Base-by-base conservation (phyloP, 2,888 invertebrate genomes). In the Schizotus pectinicornis region DNA sequence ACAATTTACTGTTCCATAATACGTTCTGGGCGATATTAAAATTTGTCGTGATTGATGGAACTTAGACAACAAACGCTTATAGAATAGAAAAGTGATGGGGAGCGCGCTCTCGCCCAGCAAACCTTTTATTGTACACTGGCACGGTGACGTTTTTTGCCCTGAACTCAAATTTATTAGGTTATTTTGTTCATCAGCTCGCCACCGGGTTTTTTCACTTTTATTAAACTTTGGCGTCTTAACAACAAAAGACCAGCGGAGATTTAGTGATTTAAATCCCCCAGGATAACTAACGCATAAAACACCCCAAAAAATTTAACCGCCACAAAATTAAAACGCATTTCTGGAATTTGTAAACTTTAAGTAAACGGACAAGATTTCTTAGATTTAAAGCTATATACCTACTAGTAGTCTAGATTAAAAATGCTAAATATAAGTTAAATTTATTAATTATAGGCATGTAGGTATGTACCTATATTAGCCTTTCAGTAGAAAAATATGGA, bases 41-140 rank as follows among this genome's bases (percentile, higher is more conserved):
- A 79, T 79, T 79, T 77, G 74, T 77, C 73, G 70, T 79, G 79
- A 79, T 79, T 79, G 79, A 79, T 79, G 79, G 75, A 78, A 77
- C 75, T 75, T 74, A 76, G 76, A 76, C 75, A 77, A 75, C 74
- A 76, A 73, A 69, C 69, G 70, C 65, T 67, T 65, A 56, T 53
- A 66, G 67, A 67, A 70, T 65, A 72, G 73, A 73, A 76, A 74
- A 73, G 69, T 68, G 22, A 22, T 22, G 72, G 74, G 71, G 73
- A 70, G 63, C 67, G 67, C 59, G 49, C 52, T 55, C 47, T 55
- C 55, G 59, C 45, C 56, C 57, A 50, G 57, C 43, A 58, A 67
- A 67, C 68, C 65, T 69, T 70, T 70, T 69, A 68, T 69, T 68
- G 64, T 68, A 56, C 60, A 60, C 59, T 50, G 62, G 52, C 49